Evolutionary conservation across 2,888 invertebrate species (phyloP), one percentile per base, ranked within the genome.

Genomic region (Erebia palarica): DNA sequence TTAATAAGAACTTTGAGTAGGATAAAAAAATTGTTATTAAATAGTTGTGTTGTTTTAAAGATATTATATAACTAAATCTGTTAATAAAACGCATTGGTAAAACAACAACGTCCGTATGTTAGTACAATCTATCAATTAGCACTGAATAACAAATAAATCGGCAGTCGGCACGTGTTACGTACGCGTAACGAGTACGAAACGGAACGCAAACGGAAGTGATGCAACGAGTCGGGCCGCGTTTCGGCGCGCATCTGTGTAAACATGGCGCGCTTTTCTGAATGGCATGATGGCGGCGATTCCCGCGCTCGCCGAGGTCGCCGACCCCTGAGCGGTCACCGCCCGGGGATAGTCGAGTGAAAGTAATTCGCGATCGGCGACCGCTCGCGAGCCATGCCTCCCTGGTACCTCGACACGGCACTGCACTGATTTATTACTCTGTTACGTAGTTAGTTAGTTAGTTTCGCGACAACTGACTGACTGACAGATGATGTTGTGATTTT

Each of bases 171-270:
- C 85, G 85, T 84, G 84, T 83, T 85, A 82, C 82, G 82, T 83
- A 77, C 79, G 79, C 82, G 82, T 81, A 86, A 85, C 77, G 79
- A 82, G 84, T 81, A 85, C 84, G 82, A 85, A 90, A 90, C 89
- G 88, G 87, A 90, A 89, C 91, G 88, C 83, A 87, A 88, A 84
- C 92, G 92, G 92, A 92, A 91, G 91, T 92, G 92, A 92, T 91
- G 92, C 89, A 92, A 92, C 86, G 85, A 85, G 59, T 18, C 49
- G 49, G 47, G 63, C 47, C 68, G 88, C 90, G 89, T 90, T 92
- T 91, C 89, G 91, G 91, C 87, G 90, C 87, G 88, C 92, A 92
- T 92, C 92, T 92, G 92, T 91, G 91, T 91, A 92, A 92, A 92
- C 91, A 92, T 85, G 88, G 88, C 89, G 87, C 86, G 89, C 86